These are phyloP conservation scores for Turnix velox DNA, from an alignment of 2,113 vertebrate species.

Conservation along the genomic window DNA sequence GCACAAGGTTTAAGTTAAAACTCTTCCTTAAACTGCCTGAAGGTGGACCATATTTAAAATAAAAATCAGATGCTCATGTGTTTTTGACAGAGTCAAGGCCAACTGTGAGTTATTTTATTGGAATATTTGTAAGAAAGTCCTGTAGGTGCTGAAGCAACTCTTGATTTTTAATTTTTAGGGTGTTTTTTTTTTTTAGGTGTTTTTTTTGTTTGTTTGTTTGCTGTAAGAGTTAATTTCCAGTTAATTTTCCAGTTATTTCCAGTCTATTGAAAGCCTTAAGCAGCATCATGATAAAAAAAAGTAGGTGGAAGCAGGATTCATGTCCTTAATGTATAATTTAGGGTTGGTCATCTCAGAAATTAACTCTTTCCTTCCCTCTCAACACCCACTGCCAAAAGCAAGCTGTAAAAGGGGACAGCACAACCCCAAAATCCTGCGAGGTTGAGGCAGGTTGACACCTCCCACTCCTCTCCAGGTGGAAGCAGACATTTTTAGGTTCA, in stretches of 20 bases:
- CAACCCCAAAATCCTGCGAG: background rate
- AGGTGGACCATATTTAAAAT: background rate
- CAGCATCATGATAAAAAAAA: background rate
- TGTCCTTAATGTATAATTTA: background rate
- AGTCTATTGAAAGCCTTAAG: conserved; percentile 5
- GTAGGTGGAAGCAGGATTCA: background rate
- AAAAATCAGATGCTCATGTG: background rate
- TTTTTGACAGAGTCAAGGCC: background rate
- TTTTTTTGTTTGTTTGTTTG: too few relatives aligned
- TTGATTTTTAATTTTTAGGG: background rate
- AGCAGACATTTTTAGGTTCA: background rate
- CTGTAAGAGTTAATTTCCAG: too few relatives aligned
- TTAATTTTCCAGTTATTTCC: too few relatives aligned
- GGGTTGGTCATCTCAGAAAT: background rate
- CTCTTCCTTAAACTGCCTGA: background rate
- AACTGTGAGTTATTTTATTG: background rate
- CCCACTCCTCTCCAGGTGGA: background rate
- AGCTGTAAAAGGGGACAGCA: background rate
- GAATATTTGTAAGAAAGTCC: background rate
- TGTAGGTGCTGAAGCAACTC: background rate
- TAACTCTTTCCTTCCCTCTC: background rate
- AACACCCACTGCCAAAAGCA: background rate
- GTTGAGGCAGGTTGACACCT: fast-evolving
- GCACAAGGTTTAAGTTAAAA: background rate
- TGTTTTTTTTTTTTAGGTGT: too few relatives aligned